A percentile compares a stretch with the other conserved stretches of the same genome.
These are phyloP conservation scores for Syngnathus scovelli DNA, from an alignment of 2,113 vertebrate species.

Conservation along the genomic window DNA sequence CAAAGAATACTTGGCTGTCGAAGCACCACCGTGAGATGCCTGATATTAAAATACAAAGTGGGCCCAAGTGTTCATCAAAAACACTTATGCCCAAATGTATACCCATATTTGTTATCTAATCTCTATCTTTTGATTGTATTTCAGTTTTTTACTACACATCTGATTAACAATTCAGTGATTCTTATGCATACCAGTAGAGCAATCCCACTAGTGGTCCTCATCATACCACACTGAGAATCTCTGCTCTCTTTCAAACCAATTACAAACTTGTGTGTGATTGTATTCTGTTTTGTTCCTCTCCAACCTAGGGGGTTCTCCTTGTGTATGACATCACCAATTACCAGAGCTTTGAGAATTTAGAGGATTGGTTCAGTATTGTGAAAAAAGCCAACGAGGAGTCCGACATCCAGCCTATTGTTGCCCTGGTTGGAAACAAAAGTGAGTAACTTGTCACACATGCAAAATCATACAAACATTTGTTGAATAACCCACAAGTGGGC, in stretches of 20 bases:
- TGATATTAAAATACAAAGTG: background rate
- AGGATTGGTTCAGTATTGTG: constrained; percentile 90
- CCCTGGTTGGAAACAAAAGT: constrained; percentile 97
- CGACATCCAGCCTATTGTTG: constrained; percentile 84
- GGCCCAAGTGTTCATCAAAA: too few species aligned
- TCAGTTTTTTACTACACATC: too few species aligned
- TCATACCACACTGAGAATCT: background rate
- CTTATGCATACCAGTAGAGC: too few species aligned
- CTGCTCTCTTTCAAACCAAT: background rate
- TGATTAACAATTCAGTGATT: too few species aligned
- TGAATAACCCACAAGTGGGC: background rate
- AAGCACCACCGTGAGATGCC: too few species aligned
- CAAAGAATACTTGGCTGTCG: too few species aligned
- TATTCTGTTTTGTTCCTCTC: constrained; percentile 26
- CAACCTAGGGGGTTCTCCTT: constrained; percentile 84
- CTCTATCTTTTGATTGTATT: too few species aligned
- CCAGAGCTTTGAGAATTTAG: constrained; percentile 98
- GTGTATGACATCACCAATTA: constrained; percentile 98
- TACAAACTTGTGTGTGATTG: background rate
- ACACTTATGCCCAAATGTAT: too few species aligned
- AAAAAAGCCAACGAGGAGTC: constrained; percentile 93
- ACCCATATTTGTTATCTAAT: too few species aligned
- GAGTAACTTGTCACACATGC: constrained; percentile 60
- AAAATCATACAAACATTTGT: background rate
- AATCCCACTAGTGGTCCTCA: background rate